A percentile compares a stretch with the other conserved stretches of the same genome.
phyloP scores from a whole-genome alignment of 2,113 vertebrate species.

The Oreochromis niloticus region DNA sequence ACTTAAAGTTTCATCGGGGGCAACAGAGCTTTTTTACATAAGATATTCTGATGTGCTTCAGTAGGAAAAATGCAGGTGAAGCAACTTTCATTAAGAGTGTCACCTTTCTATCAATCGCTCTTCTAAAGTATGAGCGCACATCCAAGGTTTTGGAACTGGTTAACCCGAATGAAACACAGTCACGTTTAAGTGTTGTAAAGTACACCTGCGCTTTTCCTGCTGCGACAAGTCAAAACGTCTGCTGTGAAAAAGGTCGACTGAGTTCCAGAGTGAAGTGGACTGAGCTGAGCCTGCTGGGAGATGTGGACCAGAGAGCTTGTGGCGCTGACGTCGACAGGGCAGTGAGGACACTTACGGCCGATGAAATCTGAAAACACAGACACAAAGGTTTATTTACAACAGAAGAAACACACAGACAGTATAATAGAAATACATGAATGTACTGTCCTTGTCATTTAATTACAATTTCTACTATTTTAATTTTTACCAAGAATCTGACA shows the following conservation, averaged over 20 bases:
- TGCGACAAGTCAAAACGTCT: neutral
- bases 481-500: neutral
- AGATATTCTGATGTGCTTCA: neutral
- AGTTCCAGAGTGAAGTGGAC: neutral
- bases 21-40: neutral
- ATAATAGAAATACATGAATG: neutral
- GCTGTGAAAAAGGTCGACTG: neutral
- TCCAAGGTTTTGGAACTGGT: neutral
- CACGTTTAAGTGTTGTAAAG: neutral
- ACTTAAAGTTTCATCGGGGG: neutral
- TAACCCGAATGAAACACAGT: neutral
- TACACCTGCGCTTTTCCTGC: neutral
- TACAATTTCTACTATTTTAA: neutral
- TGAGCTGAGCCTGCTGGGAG: neutral
- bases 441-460: neutral
- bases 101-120: neutral
- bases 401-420: neutral
- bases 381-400: neutral
- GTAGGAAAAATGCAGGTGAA: neutral
- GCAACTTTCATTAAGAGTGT: neutral
- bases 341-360: constrained; percentile 36
- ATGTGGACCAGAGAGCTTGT: neutral
- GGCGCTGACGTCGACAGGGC: neutral
- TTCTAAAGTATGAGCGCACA: neutral
- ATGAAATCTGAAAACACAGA: constrained; percentile 58